Evolutionary conservation across 1,140 invertebrate species (phyloP).

Genomic region (Lethocerus indicus): DNA sequence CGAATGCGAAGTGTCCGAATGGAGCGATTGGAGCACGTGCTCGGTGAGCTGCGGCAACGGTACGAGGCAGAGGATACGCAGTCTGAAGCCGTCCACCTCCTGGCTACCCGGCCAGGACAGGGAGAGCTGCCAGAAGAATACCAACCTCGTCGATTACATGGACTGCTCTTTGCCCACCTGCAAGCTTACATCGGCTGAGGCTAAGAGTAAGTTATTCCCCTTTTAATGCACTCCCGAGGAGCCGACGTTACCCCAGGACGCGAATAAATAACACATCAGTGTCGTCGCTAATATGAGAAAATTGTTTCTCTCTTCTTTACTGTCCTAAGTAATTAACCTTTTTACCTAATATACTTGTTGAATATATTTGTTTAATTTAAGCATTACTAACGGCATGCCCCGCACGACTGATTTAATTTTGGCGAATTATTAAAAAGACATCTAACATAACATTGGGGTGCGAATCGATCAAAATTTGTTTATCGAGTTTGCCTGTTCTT

Average conservation of each 20-base stretch:
- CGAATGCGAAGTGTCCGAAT: conserved; percentile 48
- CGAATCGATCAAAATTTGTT: no score
- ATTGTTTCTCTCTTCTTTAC: neutral
- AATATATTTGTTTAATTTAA: neutral
- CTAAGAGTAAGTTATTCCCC: conserved; percentile 5
- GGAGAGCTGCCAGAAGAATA: conserved; percentile 11
- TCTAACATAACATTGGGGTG: no score
- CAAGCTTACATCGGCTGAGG: conserved; percentile 7
- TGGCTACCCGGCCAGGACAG: conserved; percentile 36
- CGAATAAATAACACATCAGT: neutral
- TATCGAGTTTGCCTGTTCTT: no score
- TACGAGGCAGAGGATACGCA: conserved; percentile 26
- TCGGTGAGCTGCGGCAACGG: conserved; percentile 62
- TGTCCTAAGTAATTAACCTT: neutral
- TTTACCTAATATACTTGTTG: neutral
- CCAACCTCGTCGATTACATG: neutral
- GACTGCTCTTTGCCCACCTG: conserved; percentile 4
- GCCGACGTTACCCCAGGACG: neutral
- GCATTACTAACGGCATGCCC: neutral
- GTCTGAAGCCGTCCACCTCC: neutral
- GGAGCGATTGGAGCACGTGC: conserved; percentile 63
- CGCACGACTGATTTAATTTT: no score
- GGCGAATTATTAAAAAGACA: no score
- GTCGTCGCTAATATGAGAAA: neutral
- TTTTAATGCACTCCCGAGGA: neutral